Percentiles rank a stretch among this genome's conserved stretches.
Conservation (phyloP, 2,113 vertebrate genomes). For the Pelusios castaneus region DNA sequence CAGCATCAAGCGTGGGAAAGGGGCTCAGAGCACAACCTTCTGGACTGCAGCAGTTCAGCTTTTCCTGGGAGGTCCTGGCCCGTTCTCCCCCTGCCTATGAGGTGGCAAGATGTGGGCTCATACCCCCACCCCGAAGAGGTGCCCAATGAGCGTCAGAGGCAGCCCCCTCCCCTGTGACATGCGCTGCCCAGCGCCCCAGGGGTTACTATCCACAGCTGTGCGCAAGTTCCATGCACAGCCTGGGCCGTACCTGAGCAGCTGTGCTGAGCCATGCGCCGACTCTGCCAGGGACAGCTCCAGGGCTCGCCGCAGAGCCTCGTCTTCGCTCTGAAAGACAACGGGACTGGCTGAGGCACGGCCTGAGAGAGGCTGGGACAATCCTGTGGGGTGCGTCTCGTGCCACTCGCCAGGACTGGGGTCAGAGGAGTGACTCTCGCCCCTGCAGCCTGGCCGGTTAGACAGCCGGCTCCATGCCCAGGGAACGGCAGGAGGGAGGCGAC, state of each 20-base stretch:
- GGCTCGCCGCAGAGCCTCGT: constrained; percentile 94
- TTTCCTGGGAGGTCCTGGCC: not conserved
- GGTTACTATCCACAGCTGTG: no score
- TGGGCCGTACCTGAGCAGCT: constrained; percentile 74
- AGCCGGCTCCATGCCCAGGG: not conserved
- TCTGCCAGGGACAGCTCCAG: constrained; percentile 95
- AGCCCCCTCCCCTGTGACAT: not conserved
- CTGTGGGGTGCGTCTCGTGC: no score
- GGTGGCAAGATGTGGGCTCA: not conserved
- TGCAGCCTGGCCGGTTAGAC: no score
- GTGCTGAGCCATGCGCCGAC: constrained; percentile 67
- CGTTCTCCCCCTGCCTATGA: accelerated
- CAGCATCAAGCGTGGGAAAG: no score
- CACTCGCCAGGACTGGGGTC: no score
- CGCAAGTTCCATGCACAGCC: not conserved
- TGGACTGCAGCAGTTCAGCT: accelerated
- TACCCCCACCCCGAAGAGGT: not conserved
- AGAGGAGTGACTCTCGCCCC: no score
- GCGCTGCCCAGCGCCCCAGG: not conserved
- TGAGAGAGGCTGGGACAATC: no score
- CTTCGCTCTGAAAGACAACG: constrained; percentile 86
- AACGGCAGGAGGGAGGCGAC: no score
- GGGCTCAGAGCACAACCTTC: not conserved
- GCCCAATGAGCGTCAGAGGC: not conserved
- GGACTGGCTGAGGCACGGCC: no score